These are phyloP conservation scores for Oxyteleia sp. DNA, from an alignment of 2,888 invertebrate species.

Conservation along the genomic window DNA sequence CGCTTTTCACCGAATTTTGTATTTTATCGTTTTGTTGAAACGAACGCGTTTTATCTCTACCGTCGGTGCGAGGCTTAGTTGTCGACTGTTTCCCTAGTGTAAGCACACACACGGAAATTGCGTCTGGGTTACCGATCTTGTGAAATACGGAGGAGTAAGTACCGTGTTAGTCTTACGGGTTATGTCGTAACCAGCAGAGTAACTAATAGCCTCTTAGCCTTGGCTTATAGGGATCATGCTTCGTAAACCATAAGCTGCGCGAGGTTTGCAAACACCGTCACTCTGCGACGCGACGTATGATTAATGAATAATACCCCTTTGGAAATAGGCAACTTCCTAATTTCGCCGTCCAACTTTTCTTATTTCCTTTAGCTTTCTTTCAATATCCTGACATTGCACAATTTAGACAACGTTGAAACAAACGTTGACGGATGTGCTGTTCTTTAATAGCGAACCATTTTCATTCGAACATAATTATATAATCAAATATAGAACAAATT, in stretches of 20 bases:
- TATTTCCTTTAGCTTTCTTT: background rate
- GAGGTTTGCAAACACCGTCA: slow-evolving; percentile 80
- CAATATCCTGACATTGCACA: background rate
- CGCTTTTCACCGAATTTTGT: slow-evolving; percentile 48
- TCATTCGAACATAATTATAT: too few relatives aligned
- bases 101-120: slow-evolving; percentile 76
- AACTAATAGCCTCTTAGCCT: slow-evolving; percentile 87
- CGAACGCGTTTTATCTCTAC: slow-evolving; percentile 61
- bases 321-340: slow-evolving; percentile 12
- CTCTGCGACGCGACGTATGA: slow-evolving; percentile 57
- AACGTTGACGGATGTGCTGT: too few relatives aligned
- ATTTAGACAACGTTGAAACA: background rate
- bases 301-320: slow-evolving; percentile 65
- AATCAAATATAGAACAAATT: too few relatives aligned
- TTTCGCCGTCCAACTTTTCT: slow-evolving; percentile 10
- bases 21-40: slow-evolving; percentile 53
- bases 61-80: slow-evolving; percentile 62
- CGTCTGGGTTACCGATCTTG: slow-evolving; percentile 65
- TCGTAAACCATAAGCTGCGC: slow-evolving; percentile 80
- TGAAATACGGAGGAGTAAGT: slow-evolving; percentile 80
- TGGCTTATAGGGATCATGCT: slow-evolving; percentile 86
- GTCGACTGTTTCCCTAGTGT: slow-evolving; percentile 67
- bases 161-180: slow-evolving; percentile 85
- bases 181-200: slow-evolving; percentile 85
- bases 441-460: too few relatives aligned